Percentiles rank a stretch among this genome's conserved stretches.
Evolutionary conservation across 2,113 vertebrate genomes (phyloP).

Genomic region (Mormyrus iriodes): DNA sequence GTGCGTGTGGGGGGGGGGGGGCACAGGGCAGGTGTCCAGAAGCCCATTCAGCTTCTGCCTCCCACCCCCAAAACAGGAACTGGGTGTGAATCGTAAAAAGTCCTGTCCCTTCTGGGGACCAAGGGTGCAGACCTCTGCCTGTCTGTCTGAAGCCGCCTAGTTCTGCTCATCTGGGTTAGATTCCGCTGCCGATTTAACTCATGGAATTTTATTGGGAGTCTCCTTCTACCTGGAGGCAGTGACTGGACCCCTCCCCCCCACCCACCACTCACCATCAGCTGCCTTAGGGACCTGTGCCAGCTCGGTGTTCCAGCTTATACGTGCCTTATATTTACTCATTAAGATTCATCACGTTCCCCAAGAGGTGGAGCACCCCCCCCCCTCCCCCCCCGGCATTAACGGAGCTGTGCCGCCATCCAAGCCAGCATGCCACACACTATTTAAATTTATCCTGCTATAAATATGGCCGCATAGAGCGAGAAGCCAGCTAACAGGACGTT

Average conservation of each 20-base stretch:
- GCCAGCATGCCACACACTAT: slow-evolving; percentile 27
- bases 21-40: slow-evolving; percentile 44
- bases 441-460: slow-evolving; percentile 43
- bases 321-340: neutral
- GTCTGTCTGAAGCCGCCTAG: neutral
- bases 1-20: neutral
- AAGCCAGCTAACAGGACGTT: slow-evolving; percentile 48
- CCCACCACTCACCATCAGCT: neutral
- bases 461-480: slow-evolving; percentile 47
- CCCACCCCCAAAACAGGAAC: slow-evolving; percentile 38
- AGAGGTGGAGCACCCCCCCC: neutral
- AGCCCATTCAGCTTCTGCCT: slow-evolving; percentile 31
- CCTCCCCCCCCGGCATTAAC: slow-evolving; percentile 3
- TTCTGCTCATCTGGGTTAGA: slow-evolving; percentile 25
- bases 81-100: slow-evolving; percentile 32
- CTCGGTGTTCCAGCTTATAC: neutral
- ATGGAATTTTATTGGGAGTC: slow-evolving; percentile 19
- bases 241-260: neutral
- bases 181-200: slow-evolving; percentile 27
- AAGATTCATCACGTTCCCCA: neutral
- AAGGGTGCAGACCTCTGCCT: neutral
- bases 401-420: neutral
- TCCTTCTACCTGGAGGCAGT: slow-evolving; percentile 23
- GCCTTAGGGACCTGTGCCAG: neutral
- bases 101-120: slow-evolving; percentile 29